A percentile compares a stretch with the other conserved stretches of the same genome.
These are phyloP conservation scores for Hydractinia echinata DNA, from an alignment of 30 jellyfish, hydroid and myxozoan genomes.

Conservation along the genomic window DNA sequence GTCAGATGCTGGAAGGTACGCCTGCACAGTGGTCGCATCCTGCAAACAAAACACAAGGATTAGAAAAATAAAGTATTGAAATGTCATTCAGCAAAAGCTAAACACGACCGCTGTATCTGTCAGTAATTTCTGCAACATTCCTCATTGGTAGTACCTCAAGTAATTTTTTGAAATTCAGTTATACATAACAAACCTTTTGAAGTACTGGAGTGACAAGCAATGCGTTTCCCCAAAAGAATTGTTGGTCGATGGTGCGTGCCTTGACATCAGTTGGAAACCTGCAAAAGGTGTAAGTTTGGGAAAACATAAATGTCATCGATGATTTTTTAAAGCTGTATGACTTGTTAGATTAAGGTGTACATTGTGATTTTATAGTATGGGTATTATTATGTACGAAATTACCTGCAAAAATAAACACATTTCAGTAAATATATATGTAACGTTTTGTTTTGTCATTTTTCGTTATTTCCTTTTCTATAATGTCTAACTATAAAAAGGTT, in stretches of 20 bases:
- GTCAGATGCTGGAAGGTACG: conserved; percentile 38
- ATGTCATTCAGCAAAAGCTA: background rate
- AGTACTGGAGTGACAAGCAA: conserved; percentile 76
- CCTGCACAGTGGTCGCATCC: conserved; percentile 24
- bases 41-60: background rate
- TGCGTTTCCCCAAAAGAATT: conserved; percentile 89
- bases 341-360: no score
- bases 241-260: conserved; percentile 72
- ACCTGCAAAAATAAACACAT: no score
- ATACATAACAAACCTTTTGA: conserved; percentile 52
- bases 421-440: no score
- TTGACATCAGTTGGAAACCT: conserved; percentile 62
- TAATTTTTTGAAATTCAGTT: background rate
- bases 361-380: no score
- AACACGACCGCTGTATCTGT: background rate
- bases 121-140: background rate
- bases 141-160: background rate
- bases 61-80: background rate
- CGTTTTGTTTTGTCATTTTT: no score
- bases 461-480: no score
- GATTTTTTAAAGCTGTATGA: no score
- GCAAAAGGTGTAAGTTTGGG: no score
- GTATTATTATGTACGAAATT: no score
- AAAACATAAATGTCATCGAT: no score
- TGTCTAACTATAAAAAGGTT: no score